A percentile compares a stretch with the other conserved stretches of the same genome.
Conservation (phyloP, 2,888 invertebrate genomes). For the Drosophila nigritarsus region DNA sequence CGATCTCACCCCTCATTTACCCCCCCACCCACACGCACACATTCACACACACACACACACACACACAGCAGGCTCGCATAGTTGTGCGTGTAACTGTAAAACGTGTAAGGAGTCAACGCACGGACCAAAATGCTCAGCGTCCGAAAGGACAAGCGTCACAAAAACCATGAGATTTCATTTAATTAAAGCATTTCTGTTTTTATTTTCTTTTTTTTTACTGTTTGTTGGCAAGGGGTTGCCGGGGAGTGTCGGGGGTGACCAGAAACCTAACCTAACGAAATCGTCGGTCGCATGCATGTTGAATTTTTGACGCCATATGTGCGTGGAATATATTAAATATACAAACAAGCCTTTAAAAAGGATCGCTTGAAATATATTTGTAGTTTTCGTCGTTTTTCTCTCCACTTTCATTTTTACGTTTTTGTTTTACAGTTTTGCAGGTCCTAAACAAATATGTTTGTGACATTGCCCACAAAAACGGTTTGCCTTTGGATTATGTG, state of each 20-base stretch:
- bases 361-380: conserved; percentile 48
- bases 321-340: conserved; percentile 77
- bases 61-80: conserved; percentile 40
- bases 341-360: conserved; percentile 63
- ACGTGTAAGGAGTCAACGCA: conserved; percentile 72
- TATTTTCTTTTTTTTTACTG: not conserved
- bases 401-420: not conserved
- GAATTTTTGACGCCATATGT: conserved; percentile 77
- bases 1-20: not conserved
- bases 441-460: conserved; percentile 59
- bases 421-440: conserved; percentile 25
- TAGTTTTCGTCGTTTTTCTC: conserved; percentile 31
- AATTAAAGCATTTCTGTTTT: conserved; percentile 69
- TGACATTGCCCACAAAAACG: conserved; percentile 49
- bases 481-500: conserved; percentile 56
- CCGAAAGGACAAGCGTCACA: conserved; percentile 54
- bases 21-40: not conserved
- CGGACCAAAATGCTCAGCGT: conserved; percentile 38
- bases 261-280: conserved; percentile 17
- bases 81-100: conserved; percentile 79
- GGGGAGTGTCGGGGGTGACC: conserved; percentile 1
- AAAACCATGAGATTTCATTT: conserved; percentile 80
- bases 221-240: not conserved
- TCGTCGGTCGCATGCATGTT: conserved; percentile 51
- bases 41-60: not conserved